Percentiles rank a stretch among this genome's conserved stretches.
Conservation (phyloP, 1,140 invertebrate genomes). For the Zaprionus davidi region DNA sequence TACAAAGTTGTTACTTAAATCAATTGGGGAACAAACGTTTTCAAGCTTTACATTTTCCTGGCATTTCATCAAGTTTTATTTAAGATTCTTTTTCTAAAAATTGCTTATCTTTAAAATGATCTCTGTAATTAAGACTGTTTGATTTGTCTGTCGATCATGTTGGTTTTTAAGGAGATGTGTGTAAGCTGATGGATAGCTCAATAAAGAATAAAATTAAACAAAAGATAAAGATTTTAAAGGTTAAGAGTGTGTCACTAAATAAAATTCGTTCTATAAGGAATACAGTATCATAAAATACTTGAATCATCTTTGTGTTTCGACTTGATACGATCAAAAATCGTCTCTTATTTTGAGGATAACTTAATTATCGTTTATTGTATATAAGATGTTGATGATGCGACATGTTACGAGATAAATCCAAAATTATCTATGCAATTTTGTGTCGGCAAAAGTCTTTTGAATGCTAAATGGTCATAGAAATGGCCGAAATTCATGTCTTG, state of each 20-base stretch:
- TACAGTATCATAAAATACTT: too few relatives aligned
- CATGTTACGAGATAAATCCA: not conserved
- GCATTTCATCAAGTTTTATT: not conserved
- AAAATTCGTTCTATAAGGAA: too few relatives aligned
- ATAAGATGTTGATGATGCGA: not conserved
- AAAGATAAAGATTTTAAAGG: too few relatives aligned
- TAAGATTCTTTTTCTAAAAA: not conserved
- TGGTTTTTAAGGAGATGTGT: too few relatives aligned
- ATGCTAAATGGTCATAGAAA: slow-evolving; percentile 45
- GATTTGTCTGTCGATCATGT: not conserved
- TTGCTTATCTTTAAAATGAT: not conserved
- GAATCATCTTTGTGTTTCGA: too few relatives aligned
- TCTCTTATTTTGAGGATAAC: not conserved
- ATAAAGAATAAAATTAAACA: too few relatives aligned
- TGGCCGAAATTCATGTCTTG: slow-evolving; percentile 38
- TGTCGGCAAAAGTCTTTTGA: slow-evolving; percentile 60
- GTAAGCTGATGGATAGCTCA: too few relatives aligned
- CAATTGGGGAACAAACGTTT: not conserved
- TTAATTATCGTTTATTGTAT: not conserved
- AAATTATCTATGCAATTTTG: slow-evolving; percentile 29
- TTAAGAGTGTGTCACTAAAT: too few relatives aligned
- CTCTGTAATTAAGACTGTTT: not conserved
- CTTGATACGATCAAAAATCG: not conserved
- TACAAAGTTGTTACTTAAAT: slow-evolving; percentile 1
- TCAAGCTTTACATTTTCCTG: not conserved